Base-by-base conservation (phyloP, 2,888 invertebrate species). In the Nyleta sp. region DNA sequence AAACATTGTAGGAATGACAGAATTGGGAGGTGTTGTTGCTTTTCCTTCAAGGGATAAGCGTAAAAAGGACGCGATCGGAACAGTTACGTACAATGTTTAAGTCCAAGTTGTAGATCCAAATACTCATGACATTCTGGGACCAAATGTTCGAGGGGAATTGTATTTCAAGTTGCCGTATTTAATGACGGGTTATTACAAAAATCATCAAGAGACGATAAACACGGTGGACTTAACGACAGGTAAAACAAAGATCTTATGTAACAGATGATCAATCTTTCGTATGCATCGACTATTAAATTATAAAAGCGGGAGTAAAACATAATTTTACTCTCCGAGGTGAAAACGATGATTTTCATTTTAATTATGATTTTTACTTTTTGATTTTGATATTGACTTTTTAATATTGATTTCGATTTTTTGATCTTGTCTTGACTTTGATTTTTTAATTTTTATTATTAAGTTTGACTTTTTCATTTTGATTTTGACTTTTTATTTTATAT, bases 41-140 rank as follows among this genome's bases (percentile, higher is more conserved):
- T 65, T 17, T 48, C 64, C 68, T 1, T 17, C 53, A 7, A 46
- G 3, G 50, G 31, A 73, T 35, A 55, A 57, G 38, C 52, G 10
- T 15, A 71, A 67, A 46, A 64, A 71, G 17, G 62, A 79, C 31
- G 83, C 86, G 8, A 74, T 82, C 17, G 86, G 85, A 6, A 81
- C 70, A 33, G 18, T 84, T 5, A 55, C 71, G 1, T 73, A 42
- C 5, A 82, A 83, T 67, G 35, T 70, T 1, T 75, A 70, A 17
- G 24, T 81, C 22, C 85, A 84, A 79, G 73, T 84, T 5, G 60
- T 82, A 20, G 78, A 85, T 71, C 72, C 70, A 0, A 75, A 81
- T 42, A 82, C 44, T 35, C 60, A 68, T 6, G 52, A 68, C 38
- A 64, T 31, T 31, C 35, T 84, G 20, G 82, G 82, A 0, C 74